These are phyloP conservation scores for Archips crataeganus DNA, from an alignment of 2,888 invertebrate species.

Conservation along the genomic window DNA sequence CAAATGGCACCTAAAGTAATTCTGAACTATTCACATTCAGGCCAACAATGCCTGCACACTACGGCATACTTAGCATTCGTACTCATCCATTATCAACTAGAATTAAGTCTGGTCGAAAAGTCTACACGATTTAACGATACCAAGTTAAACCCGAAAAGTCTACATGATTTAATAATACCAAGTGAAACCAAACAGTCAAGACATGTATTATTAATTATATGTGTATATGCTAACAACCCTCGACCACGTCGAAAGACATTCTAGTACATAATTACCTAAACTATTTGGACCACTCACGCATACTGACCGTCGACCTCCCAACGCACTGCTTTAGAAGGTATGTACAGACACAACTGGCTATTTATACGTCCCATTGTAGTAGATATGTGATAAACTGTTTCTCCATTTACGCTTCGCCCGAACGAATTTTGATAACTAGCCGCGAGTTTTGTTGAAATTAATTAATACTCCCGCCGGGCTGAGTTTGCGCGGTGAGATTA, in stretches of 20 bases:
- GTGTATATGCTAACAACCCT: background rate
- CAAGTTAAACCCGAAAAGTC: no score
- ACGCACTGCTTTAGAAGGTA: background rate
- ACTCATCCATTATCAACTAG: background rate
- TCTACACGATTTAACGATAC: no score
- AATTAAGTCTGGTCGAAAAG: no score
- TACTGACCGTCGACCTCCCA: background rate
- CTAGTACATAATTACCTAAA: no score
- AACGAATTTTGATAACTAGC: slow-evolving; percentile 18
- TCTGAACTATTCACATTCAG: slow-evolving; percentile 6
- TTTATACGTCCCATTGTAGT: background rate
- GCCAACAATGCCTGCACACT: background rate
- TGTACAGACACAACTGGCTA: background rate
- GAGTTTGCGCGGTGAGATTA: slow-evolving; percentile 19
- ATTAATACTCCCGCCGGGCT: slow-evolving; percentile 8
- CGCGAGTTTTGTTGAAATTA: slow-evolving; percentile 7
- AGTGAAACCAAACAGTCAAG: no score
- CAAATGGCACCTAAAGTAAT: slow-evolving; percentile 5
- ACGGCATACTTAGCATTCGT: background rate
- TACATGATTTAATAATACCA: no score
- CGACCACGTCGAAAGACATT: background rate
- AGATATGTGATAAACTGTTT: slow-evolving; percentile 3
- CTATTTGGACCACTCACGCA: background rate
- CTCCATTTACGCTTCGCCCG: background rate
- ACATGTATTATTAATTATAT: no score